A percentile compares a stretch with the other conserved stretches of the same genome.
Evolutionary conservation across 2,888 invertebrate genomes (phyloP).

Genomic region (Alloplasta piceator): DNA sequence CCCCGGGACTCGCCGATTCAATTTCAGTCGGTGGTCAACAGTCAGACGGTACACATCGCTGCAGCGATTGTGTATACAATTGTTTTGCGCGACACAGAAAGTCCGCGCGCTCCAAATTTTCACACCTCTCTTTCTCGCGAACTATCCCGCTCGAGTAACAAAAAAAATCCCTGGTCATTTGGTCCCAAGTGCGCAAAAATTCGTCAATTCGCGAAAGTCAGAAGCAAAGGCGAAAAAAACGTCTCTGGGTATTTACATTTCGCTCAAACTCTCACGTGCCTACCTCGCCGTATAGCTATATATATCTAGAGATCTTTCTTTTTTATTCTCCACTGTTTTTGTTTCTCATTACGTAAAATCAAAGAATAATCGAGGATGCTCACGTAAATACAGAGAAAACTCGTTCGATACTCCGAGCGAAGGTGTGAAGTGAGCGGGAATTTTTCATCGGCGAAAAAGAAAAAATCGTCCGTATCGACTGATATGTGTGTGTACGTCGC

Average conservation of each 20-base stretch:
- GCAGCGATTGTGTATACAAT: too few relatives aligned
- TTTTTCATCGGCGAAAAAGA: slow-evolving; percentile 15
- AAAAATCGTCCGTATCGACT: not conserved
- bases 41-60: slow-evolving; percentile 72
- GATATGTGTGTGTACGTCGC: not conserved
- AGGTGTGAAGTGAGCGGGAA: slow-evolving; percentile 39
- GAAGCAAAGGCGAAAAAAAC: too few relatives aligned
- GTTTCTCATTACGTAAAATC: not conserved
- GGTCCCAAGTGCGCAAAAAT: slow-evolving; percentile 38
- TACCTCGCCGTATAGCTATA: not conserved
- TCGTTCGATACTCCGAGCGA: slow-evolving; percentile 37
- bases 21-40: slow-evolving; percentile 80
- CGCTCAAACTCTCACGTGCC: too few relatives aligned
- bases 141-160: too few relatives aligned
- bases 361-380: slow-evolving; percentile 11
- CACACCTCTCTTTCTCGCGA: too few relatives aligned
- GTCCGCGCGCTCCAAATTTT: too few relatives aligned
- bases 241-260: not conserved
- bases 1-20: slow-evolving; percentile 73
- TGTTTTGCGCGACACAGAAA: too few relatives aligned
- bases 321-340: slow-evolving; percentile 4
- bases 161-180: too few relatives aligned
- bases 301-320: not conserved
- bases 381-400: slow-evolving; percentile 39
- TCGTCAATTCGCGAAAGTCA: slow-evolving; percentile 3